Evolutionary conservation across 2,888 invertebrate species (phyloP).

Genomic region (Apamea anceps): DNA sequence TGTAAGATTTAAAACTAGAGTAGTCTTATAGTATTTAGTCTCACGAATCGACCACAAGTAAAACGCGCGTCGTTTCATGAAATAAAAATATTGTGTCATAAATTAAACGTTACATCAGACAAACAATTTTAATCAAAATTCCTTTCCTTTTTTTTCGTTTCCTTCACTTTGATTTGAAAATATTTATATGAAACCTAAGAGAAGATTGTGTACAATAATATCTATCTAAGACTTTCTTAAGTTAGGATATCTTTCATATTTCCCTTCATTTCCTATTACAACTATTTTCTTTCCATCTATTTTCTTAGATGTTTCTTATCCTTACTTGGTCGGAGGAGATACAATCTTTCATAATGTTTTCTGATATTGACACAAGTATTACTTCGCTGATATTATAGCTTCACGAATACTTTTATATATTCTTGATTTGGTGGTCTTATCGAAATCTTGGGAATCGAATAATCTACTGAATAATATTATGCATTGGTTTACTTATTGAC

Average conservation of each 20-base stretch:
- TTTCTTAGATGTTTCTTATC: constrained; percentile 45
- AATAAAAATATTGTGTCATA: not conserved
- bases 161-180: constrained; percentile 8
- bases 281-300: constrained; percentile 39
- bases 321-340: constrained; percentile 43
- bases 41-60: not conserved
- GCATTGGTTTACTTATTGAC: constrained; percentile 24
- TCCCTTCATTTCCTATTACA: constrained; percentile 34
- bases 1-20: not conserved
- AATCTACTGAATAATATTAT: constrained; percentile 33
- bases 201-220: not conserved
- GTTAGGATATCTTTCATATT: constrained; percentile 11
- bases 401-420: constrained; percentile 48
- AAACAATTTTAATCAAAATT: constrained; percentile 11
- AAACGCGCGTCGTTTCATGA: not conserved
- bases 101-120: not conserved
- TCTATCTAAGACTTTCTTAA: not conserved
- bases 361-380: constrained; percentile 60
- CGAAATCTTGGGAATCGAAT: constrained; percentile 17
- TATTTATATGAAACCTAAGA: constrained; percentile 8
- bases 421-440: constrained; percentile 43
- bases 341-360: constrained; percentile 61
- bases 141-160: not conserved
- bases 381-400: constrained; percentile 53
- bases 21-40: not conserved